phyloP scores from a whole-genome alignment of 2,113 vertebrate species.

The Lutjanus erythropterus region DNA sequence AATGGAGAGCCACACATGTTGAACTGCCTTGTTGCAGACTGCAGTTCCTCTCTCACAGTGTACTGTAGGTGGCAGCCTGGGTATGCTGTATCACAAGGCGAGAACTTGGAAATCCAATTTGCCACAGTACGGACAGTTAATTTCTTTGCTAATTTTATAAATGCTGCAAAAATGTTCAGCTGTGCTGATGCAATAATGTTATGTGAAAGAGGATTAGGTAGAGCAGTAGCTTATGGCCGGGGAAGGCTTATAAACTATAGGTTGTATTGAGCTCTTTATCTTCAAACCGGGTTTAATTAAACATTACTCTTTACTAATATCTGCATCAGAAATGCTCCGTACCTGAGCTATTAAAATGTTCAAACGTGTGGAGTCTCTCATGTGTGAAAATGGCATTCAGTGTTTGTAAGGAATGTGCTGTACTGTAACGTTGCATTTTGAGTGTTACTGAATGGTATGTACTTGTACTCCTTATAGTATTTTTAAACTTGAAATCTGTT shows the following conservation, averaged over 20 bases:
- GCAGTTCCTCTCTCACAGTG: slow-evolving; percentile 58
- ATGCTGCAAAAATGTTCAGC: slow-evolving; percentile 81
- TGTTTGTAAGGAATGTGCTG: slow-evolving; percentile 48
- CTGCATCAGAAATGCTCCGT: slow-evolving; percentile 74
- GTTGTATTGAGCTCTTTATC: slow-evolving; percentile 83
- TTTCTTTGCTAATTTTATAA: slow-evolving; percentile 87
- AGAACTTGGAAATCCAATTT: slow-evolving; percentile 81
- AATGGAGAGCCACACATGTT: slow-evolving; percentile 70
- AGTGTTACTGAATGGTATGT: slow-evolving; percentile 58
- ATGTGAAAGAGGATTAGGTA: slow-evolving; percentile 83
- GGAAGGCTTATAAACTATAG: slow-evolving; percentile 81
- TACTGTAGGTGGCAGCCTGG: slow-evolving; percentile 87
- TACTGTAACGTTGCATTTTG: slow-evolving; percentile 52
- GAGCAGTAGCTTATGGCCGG: slow-evolving; percentile 80
- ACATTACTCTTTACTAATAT: slow-evolving; percentile 83
- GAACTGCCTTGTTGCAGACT: slow-evolving; percentile 33
- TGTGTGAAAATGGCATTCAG: slow-evolving; percentile 65
- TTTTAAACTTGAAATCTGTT: slow-evolving; percentile 72
- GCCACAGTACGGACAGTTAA: slow-evolving; percentile 83
- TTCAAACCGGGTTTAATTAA: slow-evolving; percentile 84
- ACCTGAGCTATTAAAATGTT: slow-evolving; percentile 77
- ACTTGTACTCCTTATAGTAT: slow-evolving; percentile 58
- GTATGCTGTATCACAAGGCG: slow-evolving; percentile 69
- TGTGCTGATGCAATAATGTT: slow-evolving; percentile 81
- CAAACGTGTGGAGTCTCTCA: slow-evolving; percentile 50